phyloP scores from a whole-genome alignment of 2,888 invertebrate species.

The Strigamia maritima region DNA sequence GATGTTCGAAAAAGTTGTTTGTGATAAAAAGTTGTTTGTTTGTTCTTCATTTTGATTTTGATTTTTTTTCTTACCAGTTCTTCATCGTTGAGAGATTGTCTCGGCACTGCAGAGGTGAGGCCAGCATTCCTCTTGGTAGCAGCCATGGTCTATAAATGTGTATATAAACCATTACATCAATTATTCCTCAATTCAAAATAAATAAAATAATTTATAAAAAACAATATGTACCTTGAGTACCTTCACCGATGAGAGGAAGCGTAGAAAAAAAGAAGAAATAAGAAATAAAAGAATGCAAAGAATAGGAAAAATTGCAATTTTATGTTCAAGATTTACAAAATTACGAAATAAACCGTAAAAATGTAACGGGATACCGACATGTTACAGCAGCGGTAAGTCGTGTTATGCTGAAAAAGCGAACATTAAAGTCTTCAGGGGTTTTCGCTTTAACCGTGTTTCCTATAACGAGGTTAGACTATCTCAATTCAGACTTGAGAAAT shows the following conservation, averaged over 20 bases:
- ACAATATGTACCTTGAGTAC: slow-evolving; percentile 51
- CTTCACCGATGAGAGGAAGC: slow-evolving; percentile 48
- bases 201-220: slow-evolving; percentile 38
- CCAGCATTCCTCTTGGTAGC: slow-evolving; percentile 97
- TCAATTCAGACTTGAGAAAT: not conserved
- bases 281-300: slow-evolving; percentile 48
- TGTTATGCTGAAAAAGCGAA: too few species aligned
- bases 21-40: too few species aligned
- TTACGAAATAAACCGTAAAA: not conserved
- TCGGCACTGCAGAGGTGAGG: slow-evolving; percentile 91
- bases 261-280: slow-evolving; percentile 50
- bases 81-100: slow-evolving; percentile 97
- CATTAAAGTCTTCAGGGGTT: not conserved
- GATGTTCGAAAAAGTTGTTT: too few species aligned
- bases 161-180: slow-evolving; percentile 31
- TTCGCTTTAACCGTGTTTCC: not conserved
- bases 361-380: too few species aligned
- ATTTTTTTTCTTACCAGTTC: slow-evolving; percentile 79
- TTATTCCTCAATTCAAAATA: slow-evolving; percentile 34
- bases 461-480: not conserved
- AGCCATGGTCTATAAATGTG: slow-evolving; percentile 86
- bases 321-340: not conserved
- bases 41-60: too few species aligned
- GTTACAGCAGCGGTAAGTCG: too few species aligned
- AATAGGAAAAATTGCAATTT: slow-evolving; percentile 46